Percentiles rank a stretch among this genome's conserved stretches.
phyloP scores from a whole-genome alignment of 2,888 invertebrate species.

The Eupithecia exiguata region DNA sequence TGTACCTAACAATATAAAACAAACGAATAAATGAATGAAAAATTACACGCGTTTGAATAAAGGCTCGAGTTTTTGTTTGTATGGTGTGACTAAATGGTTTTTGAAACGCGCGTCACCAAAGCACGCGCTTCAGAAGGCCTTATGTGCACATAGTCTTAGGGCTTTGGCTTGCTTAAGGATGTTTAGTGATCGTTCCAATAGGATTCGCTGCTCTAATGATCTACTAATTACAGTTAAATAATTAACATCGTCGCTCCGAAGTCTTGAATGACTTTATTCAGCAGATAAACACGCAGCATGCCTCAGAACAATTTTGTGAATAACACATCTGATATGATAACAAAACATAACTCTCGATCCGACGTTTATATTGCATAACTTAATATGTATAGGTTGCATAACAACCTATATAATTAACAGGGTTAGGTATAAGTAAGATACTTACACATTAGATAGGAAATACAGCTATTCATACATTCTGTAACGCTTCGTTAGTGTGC shows the following conservation, averaged over 20 bases:
- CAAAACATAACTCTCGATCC: conserved; percentile 47
- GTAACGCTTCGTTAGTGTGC: conserved; percentile 43
- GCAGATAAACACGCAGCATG: conserved; percentile 67
- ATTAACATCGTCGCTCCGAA: conserved; percentile 15
- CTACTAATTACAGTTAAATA: conserved; percentile 15
- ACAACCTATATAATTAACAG: conserved; percentile 44
- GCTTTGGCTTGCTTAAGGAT: not conserved
- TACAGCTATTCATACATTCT: conserved; percentile 59
- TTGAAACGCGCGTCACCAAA: not conserved
- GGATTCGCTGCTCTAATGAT: not conserved
- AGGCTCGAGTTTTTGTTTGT: not conserved
- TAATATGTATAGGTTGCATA: no score
- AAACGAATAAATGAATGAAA: no score
- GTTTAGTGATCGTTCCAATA: not conserved
- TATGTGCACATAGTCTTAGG: not conserved
- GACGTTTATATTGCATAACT: conserved; percentile 29
- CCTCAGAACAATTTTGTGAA: conserved; percentile 65
- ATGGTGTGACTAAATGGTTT: not conserved
- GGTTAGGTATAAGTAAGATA: conserved; percentile 45
- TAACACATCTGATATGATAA: conserved; percentile 54
- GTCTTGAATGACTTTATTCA: conserved; percentile 25
- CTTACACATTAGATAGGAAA: conserved; percentile 46
- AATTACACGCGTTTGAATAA: not conserved
- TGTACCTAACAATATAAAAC: no score
- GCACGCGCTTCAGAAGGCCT: not conserved